A percentile compares a stretch with the other conserved stretches of the same genome.
phyloP scores from a whole-genome alignment of 2,888 invertebrate genomes.

The Apocheima hispidaria region DNA sequence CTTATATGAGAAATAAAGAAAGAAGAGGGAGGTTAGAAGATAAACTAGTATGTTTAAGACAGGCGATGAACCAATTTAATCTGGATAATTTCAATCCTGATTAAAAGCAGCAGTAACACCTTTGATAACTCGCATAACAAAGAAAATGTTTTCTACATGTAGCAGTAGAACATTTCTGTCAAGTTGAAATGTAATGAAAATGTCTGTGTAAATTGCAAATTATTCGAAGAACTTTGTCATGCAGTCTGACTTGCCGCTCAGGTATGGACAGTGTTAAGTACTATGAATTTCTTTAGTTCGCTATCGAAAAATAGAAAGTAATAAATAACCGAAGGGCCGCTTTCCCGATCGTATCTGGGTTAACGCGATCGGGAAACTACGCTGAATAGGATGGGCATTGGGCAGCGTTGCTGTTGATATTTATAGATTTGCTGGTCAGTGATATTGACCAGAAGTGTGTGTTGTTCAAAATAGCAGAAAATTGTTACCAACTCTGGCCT shows the following conservation, averaged over 20 bases:
- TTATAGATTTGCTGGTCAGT: constrained; percentile 27
- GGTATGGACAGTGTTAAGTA: constrained; percentile 1
- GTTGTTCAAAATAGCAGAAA: constrained; percentile 7
- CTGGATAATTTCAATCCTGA: too few relatives aligned
- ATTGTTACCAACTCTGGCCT: not conserved
- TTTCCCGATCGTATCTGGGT: constrained; percentile 76
- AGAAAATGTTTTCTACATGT: not conserved
- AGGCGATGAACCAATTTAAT: too few relatives aligned
- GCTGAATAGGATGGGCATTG: constrained; percentile 50
- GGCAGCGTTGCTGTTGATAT: constrained; percentile 22
- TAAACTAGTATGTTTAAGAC: too few relatives aligned
- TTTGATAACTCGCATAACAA: too few relatives aligned
- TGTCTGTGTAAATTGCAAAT: not conserved
- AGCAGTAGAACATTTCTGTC: not conserved
- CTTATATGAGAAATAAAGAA: too few relatives aligned
- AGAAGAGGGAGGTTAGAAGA: too few relatives aligned
- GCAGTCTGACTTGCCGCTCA: not conserved
- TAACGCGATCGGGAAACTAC: constrained; percentile 59
- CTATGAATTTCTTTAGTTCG: constrained; percentile 51
- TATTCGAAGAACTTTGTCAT: not conserved
- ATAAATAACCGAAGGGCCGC: constrained; percentile 79
- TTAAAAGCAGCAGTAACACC: too few relatives aligned
- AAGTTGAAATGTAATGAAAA: too few relatives aligned
- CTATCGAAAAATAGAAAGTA: constrained; percentile 85
- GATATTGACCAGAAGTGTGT: constrained; percentile 23